These are phyloP conservation scores for Cecropterus lyciades DNA, from an alignment of 1,140 invertebrate species.

Conservation along the genomic window DNA sequence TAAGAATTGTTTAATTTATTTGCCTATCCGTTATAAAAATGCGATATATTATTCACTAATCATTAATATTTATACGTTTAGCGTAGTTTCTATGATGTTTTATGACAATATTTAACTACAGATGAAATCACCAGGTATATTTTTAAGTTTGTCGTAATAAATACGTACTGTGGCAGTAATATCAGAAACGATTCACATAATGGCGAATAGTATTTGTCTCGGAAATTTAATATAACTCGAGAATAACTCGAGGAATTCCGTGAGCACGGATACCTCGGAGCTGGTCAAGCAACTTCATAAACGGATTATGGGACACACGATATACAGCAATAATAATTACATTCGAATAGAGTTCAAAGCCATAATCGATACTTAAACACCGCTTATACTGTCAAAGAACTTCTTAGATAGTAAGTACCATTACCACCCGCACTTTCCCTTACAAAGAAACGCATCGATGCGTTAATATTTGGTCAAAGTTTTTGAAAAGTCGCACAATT, in stretches of 20 bases:
- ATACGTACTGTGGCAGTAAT: not conserved
- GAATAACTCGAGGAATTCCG: constrained; percentile 20
- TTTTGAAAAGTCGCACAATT: constrained; percentile 23
- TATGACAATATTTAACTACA: too few species aligned
- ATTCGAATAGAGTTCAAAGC: constrained; percentile 13
- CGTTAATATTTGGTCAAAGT: constrained; percentile 8
- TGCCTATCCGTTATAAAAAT: too few species aligned
- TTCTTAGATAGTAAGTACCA: not conserved
- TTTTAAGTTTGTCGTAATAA: too few species aligned
- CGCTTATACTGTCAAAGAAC: constrained; percentile 28
- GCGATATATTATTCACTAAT: too few species aligned
- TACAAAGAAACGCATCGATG: constrained; percentile 5
- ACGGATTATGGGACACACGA: constrained; percentile 37
- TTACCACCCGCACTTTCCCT: constrained; percentile 6
- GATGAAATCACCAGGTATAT: too few species aligned
- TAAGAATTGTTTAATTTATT: too few species aligned
- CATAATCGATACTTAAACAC: constrained; percentile 27
- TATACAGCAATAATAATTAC: constrained; percentile 33
- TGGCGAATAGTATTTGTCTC: not conserved
- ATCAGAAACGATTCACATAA: not conserved
- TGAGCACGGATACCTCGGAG: constrained; percentile 20
- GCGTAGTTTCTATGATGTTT: not conserved
- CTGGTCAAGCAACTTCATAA: constrained; percentile 37
- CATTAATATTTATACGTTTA: not conserved
- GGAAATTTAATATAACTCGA: constrained; percentile 2